Base-by-base conservation (phyloP, 2,113 vertebrate species). In the Neomonachus schauinslandi region DNA sequence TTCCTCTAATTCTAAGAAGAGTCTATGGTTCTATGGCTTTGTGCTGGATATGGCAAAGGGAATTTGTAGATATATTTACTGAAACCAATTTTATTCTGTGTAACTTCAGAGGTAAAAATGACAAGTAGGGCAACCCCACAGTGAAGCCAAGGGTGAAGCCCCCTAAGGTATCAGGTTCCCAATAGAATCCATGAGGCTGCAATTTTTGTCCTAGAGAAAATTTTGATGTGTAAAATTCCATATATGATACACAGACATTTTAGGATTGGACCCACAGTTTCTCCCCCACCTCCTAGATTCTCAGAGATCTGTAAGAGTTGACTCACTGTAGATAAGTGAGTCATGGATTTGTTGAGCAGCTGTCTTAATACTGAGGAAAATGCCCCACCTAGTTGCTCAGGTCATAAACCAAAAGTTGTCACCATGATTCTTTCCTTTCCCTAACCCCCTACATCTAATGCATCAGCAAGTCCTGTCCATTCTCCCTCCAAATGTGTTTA, bases 41-140 rank as follows among this genome's bases (percentile, higher is more conserved):
- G 42, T 91, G 51, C 16, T 39, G 71, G 31, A 77, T 67, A 26
- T 21, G n/a, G 46, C 69, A 49, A 91, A 93, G 53, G 39, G 9
- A 89, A 84, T 89, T 14, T 93, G 33, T 61, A 5, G 15, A 61
- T 59, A 3, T 42, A 84, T 69, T 79, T 85, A 74, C 4, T 24
- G 49, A 94, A 82, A 55, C 39, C 42, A 65, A 21, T 88, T 94
- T 83, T 89, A 89, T 67, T 94, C 42, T 86, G 55, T 82, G 67
- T 91, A 19, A 82, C 24, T 49, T 93, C 28, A 86, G 51, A 85
- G 19, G 31, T 82, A 90, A 87, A 95, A 95, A 90, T 28, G 59
- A 91, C 49, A 82, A 53, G 4, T 39, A 69, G 42, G 51, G 83
- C 61, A 90, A 80, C 59, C 7, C 22, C n/a, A 67, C 0, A 93